Base-by-base conservation (phyloP, 2,797 vertebrate species). In the Gadopsis bispinosus region DNA sequence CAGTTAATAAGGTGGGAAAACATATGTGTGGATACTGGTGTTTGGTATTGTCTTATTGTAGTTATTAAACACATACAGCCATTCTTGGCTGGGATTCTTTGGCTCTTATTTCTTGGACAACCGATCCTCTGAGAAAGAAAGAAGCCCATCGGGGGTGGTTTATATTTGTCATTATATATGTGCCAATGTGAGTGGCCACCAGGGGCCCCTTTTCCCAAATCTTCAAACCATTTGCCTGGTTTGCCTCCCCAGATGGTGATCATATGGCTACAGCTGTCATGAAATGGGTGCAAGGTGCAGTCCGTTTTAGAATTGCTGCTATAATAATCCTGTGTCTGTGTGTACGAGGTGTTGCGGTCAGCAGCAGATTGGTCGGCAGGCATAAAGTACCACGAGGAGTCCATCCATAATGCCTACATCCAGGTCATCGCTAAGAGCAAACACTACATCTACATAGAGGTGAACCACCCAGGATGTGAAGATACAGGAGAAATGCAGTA, bases 371-470 rank as follows among this genome's bases (percentile, higher is more conserved):
- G 98, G 98, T 99, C 98, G 0, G 97, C 97, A 0, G 98, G 98
- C 53, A 99, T 99, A 50, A 99, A 99, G 85, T 96, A 99, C 94
- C 96, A 98, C 0, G 98, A 99, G 88, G 98, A 98, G 79, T 99
- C 98, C 82, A 99, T 99, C 90, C 98, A 99, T 67, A 89, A 89
- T 0, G 98, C 97, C 65, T 99, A 99, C 31, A 2, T 97, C 84
- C 89, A 93, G 0, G 96, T 97, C 88, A 99, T 99, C 77, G 93
- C 96, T 70, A 97, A 96, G 93, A 99, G 98, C 96, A 96, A 97
- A 82, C 96, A 99, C 94, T 99, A 96, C 93, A 96, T 99, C 85
- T 99, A 99, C 91, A 91, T 92, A 1, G 92, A 94, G 93, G 93
- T 94, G 88, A 79, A 51, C 5, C 70, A 26, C 45, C 7, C 47